These are phyloP conservation scores for Rhodophaea formosa DNA, from an alignment of 2,888 invertebrate genomes.

Conservation along the genomic window DNA sequence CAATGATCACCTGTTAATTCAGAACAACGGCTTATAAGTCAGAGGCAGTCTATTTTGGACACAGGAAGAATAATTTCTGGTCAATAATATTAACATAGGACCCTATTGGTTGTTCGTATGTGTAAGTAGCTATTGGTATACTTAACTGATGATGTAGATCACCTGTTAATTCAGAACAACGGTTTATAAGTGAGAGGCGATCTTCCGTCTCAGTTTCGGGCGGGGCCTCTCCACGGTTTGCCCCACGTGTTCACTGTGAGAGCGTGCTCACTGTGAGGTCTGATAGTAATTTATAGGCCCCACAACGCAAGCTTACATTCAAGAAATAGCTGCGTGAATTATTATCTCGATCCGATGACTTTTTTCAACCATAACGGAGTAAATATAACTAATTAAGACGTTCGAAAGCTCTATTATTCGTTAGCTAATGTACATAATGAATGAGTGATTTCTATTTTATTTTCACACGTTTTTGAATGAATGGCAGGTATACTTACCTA, in stretches of 20 bases:
- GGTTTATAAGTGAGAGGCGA: conserved; percentile 26
- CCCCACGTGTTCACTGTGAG: conserved; percentile 71
- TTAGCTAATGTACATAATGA: conserved; percentile 18
- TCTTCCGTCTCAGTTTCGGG: conserved; percentile 53
- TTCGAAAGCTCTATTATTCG: conserved; percentile 20
- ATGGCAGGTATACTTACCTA: no score
- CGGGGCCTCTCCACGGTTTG: conserved; percentile 54
- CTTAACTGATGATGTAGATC: neutral
- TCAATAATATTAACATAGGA: no score
- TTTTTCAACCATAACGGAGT: conserved; percentile 42
- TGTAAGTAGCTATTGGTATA: no score
- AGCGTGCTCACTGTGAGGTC: conserved; percentile 75
- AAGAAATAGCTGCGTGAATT: conserved; percentile 60
- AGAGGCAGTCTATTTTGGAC: no score
- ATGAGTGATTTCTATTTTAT: conserved; percentile 40
- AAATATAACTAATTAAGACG: conserved; percentile 63
- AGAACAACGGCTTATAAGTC: no score
- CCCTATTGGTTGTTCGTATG: no score
- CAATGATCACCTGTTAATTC: neutral
- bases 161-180: neutral
- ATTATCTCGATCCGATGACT: conserved; percentile 45
- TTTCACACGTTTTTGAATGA: no score
- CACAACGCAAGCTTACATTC: conserved; percentile 68
- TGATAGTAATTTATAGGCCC: conserved; percentile 73
- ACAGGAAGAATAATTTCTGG: no score